Base-by-base conservation (phyloP, 2,797 vertebrate genomes). In the Orestias chungarensis region DNA sequence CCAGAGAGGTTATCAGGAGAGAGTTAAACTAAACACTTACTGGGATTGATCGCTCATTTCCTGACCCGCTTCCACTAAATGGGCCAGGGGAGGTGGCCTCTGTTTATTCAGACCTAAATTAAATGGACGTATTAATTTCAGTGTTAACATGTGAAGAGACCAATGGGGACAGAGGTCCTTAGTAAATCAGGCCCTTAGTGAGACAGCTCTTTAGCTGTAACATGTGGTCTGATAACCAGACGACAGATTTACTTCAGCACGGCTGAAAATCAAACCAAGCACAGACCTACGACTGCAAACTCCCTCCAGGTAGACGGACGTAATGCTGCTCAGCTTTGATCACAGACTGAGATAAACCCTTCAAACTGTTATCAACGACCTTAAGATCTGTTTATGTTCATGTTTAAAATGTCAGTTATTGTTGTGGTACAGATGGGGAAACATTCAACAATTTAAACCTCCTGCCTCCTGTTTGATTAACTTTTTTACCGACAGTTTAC, bases 1-100 rank as follows among this genome's bases (percentile, higher is more conserved):
- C 23, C 11, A 0, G 23, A 62, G 59, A 62, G 59, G 59, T 25
- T 62, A 62, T 62, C 35, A 62, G 59, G 33, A 61, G 57, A 38
- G 59, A 40, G 59, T 62, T 62, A 62, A 62, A 40, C 35, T 23
- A 62, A 62, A 62, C 59, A n/a, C 59, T 62, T 40, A 62, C 35
- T 12, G 9, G 55, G 31, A 35, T 18, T 6, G 35, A 62, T 40
- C 11, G 23, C 35, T 25, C 59, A 40, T 62, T 62, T 62, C 59
- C 35, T 25, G 59, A 62, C 35, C 59, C 4, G 23, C 14, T n/a
- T 61, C 20, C 57, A 38, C 35, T 38, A 38, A 61, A 61, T 3
- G 9, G 57, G 57, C 35, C 57, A n/a, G 38, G 11, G 35, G 33
- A n/a, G 35, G 59, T 20, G 3, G 23, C 35, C 35, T 40, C 35